Base-by-base conservation (phyloP, 2,888 invertebrate species). In the Tyria jacobaeae region DNA sequence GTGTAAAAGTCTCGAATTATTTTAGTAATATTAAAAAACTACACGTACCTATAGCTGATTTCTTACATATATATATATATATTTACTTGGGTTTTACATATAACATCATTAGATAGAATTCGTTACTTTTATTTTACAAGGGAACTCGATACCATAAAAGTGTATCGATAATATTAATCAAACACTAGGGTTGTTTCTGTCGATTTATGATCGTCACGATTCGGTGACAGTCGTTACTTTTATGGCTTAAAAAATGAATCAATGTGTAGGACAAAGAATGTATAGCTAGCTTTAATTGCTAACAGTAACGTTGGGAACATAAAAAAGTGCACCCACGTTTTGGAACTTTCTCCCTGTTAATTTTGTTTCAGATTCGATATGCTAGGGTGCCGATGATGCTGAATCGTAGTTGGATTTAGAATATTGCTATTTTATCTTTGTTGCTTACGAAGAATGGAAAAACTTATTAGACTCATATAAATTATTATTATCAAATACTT, bases 161-260 rank as follows among this genome's bases (percentile, higher is more conserved):
- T 48, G 58, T 64, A 68, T 69, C 67, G 60, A 68, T 37, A 70
- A 60, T 72, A 70, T 79, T 81, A 86, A 88, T 85, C 78, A 86
- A 83, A 82, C 76, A 78, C 79, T 78, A 80, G 79, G 75, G 81
- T 71, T 71, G 73, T 75, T 80, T 78, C 75, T 76, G 84, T 83
- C 83, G 88, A 91, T 90, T 88, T 89, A 88, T 85, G 86, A 85
- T 85, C 82, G 80, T 81, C 83, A 87, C 89, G 86, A 89, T 87
- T 83, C 84, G 80, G 82, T 84, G 87, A 87, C 83, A 86, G 88
- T 87, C 88, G 89, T 92, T 91, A 91, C 86, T 91, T 92, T 91
- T 92, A 92, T 92, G 86, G 89, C 87, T 87, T 88, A 86, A 81
- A 89, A 90, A 91, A 86, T 83, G 84, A 86, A 89, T 89, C 90